phyloP scores from a whole-genome alignment of 2,113 vertebrate species.

The Campylomormyrus numenius region DNA sequence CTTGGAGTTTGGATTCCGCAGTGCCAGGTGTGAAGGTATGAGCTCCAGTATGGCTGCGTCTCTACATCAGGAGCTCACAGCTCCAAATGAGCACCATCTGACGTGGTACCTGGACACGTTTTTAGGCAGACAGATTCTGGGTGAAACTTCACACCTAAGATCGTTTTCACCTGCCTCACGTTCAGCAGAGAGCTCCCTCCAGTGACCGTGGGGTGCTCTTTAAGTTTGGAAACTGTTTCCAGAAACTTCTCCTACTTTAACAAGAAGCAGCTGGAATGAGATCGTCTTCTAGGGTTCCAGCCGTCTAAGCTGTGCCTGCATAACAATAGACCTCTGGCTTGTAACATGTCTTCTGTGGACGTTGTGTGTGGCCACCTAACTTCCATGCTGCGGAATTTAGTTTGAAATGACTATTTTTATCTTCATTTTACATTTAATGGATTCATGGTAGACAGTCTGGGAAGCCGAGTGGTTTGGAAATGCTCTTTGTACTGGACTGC shows the following conservation, averaged over 20 bases:
- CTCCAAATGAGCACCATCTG: not conserved
- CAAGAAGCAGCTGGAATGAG: not conserved
- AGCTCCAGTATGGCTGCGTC: not conserved
- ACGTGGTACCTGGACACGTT: not conserved
- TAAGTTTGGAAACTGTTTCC: not conserved
- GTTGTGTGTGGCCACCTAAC: not conserved
- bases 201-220: not conserved
- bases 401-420: not conserved
- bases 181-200: not conserved
- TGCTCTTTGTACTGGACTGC: not conserved
- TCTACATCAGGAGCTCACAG: not conserved
- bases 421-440: not conserved
- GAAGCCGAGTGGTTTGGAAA: not conserved
- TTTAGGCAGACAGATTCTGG: not conserved
- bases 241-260: not conserved
- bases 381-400: not conserved
- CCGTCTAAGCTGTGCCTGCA: not conserved
- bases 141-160: not conserved
- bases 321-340: not conserved
- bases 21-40: not conserved
- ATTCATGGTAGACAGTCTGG: not conserved
- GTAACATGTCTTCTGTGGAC: not conserved
- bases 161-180: not conserved
- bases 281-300: not conserved
- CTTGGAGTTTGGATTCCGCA: not conserved